These are phyloP conservation scores for Melieria omissa DNA, from an alignment of 2,888 invertebrate genomes.

Conservation along the genomic window DNA sequence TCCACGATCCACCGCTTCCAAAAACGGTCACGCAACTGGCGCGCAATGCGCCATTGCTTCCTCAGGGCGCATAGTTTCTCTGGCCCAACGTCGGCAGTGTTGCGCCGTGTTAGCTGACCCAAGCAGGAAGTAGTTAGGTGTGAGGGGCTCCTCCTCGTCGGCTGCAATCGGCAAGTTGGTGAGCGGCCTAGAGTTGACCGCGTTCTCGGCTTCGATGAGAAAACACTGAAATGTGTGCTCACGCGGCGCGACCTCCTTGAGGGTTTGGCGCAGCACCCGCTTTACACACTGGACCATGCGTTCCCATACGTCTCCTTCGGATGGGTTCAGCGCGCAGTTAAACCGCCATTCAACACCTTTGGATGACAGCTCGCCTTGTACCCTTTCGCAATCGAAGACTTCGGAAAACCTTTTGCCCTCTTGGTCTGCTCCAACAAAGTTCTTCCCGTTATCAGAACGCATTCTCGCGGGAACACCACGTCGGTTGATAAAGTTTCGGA, in stretches of 20 bases:
- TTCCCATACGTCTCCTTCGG: slow-evolving; percentile 39
- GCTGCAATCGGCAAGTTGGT: slow-evolving; percentile 35
- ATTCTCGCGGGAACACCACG: too few relatives aligned
- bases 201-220: slow-evolving; percentile 37
- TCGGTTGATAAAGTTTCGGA: too few relatives aligned
- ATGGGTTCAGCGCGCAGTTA: slow-evolving; percentile 36
- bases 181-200: slow-evolving; percentile 23
- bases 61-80: too few relatives aligned
- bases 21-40: too few relatives aligned
- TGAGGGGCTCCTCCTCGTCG: slow-evolving; percentile 38
- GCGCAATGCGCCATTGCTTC: too few relatives aligned
- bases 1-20: too few relatives aligned
- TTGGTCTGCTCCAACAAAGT: too few relatives aligned
- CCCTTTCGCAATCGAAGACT: too few relatives aligned
- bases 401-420: too few relatives aligned
- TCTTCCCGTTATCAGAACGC: too few relatives aligned
- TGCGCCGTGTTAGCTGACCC: not conserved
- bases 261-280: slow-evolving; percentile 35
- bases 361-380: too few relatives aligned
- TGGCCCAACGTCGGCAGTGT: too few relatives aligned
- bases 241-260: slow-evolving; percentile 36
- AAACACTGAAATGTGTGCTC: slow-evolving; percentile 40
- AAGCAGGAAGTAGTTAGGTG: slow-evolving; percentile 39
- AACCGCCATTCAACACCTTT: slow-evolving; percentile 5
- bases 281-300: slow-evolving; percentile 42